phyloP scores from a whole-genome alignment of 2,888 invertebrate species.

The Acanthacorydalis orientalis region DNA sequence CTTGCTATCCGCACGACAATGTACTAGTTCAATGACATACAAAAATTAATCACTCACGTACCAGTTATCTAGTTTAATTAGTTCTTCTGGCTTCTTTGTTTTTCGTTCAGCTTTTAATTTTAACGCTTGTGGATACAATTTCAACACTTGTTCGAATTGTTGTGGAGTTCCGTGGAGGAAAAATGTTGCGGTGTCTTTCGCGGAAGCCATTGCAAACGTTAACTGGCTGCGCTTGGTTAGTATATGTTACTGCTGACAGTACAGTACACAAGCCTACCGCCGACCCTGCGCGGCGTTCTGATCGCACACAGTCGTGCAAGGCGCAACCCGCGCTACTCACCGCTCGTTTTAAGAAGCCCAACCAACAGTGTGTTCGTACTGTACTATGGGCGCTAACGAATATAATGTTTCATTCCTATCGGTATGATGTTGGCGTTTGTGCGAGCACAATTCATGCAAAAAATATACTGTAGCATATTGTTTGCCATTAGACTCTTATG shows the following conservation, averaged over 20 bases:
- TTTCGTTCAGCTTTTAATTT: slow-evolving; percentile 80
- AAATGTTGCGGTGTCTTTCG: slow-evolving; percentile 85
- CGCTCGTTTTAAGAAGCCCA: too few species aligned
- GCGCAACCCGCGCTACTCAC: too few species aligned
- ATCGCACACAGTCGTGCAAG: too few species aligned
- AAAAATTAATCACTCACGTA: slow-evolving; percentile 35
- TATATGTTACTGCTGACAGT: neutral
- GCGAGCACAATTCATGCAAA: too few species aligned
- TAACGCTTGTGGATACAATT: slow-evolving; percentile 81
- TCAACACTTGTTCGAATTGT: slow-evolving; percentile 76
- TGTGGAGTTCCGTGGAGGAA: slow-evolving; percentile 77
- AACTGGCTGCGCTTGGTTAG: neutral
- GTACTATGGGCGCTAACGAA: too few species aligned
- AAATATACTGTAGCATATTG: too few species aligned
- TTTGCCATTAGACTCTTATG: too few species aligned
- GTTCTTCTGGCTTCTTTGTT: slow-evolving; percentile 85
- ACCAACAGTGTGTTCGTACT: too few species aligned
- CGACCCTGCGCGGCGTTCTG: too few species aligned
- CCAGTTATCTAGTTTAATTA: slow-evolving; percentile 91
- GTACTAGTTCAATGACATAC: slow-evolving; percentile 22
- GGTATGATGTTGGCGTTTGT: too few species aligned
- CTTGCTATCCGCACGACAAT: slow-evolving; percentile 14
- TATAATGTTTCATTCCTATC: too few species aligned
- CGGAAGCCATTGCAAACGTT: slow-evolving; percentile 63
- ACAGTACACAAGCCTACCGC: neutral